Conservation (phyloP, 1,140 invertebrate genomes). For the Trichoplusia ni region DNA sequence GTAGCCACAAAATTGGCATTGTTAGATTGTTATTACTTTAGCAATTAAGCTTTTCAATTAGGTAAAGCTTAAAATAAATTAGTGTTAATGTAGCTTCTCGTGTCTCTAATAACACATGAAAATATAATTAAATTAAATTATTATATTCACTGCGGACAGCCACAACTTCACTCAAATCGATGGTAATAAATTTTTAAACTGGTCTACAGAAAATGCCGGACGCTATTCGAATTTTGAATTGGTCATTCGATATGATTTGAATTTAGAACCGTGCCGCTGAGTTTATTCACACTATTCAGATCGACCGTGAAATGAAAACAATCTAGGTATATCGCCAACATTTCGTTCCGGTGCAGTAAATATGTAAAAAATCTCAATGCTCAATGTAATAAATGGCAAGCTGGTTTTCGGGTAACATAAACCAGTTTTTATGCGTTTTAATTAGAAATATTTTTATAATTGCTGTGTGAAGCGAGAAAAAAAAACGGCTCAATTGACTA, state of each 20-base stretch:
- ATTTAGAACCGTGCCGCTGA: constrained; percentile 43
- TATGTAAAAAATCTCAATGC: constrained; percentile 9
- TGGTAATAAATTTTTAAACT: constrained; percentile 22
- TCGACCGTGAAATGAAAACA: constrained; percentile 54
- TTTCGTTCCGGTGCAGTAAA: constrained; percentile 22
- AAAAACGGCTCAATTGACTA: not conserved
- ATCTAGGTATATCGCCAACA: constrained; percentile 41
- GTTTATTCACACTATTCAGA: constrained; percentile 58
- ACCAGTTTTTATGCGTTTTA: constrained; percentile 9
- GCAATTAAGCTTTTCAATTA: too few species aligned
- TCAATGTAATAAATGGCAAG: constrained; percentile 17
- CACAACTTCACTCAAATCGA: constrained; percentile 9
- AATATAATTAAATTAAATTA: constrained; percentile 16
- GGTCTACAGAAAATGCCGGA: constrained; percentile 27
- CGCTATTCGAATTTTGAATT: constrained; percentile 38
- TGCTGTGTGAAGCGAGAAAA: not conserved
- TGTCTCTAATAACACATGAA: not conserved
- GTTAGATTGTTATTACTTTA: too few species aligned
- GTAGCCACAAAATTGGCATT: too few species aligned
- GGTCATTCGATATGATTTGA: constrained; percentile 44
- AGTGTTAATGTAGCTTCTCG: not conserved
- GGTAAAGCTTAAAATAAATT: too few species aligned
- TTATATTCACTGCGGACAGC: not conserved
- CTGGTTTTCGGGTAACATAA: constrained; percentile 22
- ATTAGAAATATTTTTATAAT: constrained; percentile 1